phyloP scores from a whole-genome alignment of 2,888 invertebrate species.

The Rhodophaea formosa region DNA sequence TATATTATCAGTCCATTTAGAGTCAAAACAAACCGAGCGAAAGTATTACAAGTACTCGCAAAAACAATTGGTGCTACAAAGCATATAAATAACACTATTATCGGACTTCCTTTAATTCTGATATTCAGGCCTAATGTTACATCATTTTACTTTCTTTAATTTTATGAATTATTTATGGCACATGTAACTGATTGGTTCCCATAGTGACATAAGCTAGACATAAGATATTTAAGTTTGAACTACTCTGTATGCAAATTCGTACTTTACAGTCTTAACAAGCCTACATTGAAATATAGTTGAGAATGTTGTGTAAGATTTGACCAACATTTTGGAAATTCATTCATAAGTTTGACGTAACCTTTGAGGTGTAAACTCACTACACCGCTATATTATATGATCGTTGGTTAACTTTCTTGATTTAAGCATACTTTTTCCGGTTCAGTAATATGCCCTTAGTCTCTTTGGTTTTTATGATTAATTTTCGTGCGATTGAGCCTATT shows the following conservation, averaged over 20 bases:
- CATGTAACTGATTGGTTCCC: background rate
- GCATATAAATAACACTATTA: slow-evolving; percentile 7
- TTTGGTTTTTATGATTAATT: no score
- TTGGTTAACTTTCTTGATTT: no score
- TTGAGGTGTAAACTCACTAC: no score
- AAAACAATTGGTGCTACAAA: background rate
- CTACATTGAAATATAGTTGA: background rate
- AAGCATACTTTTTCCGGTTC: no score
- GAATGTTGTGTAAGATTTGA: background rate
- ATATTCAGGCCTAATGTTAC: background rate
- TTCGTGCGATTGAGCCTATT: no score
- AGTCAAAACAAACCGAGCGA: slow-evolving; percentile 5
- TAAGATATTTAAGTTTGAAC: background rate
- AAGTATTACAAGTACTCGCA: background rate
- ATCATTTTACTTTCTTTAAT: background rate
- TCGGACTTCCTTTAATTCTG: background rate
- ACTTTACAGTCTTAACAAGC: background rate
- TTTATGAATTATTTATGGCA: background rate
- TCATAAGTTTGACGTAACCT: background rate
- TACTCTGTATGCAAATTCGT: background rate
- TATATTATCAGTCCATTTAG: slow-evolving; percentile 12
- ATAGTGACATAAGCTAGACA: background rate
- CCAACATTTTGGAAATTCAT: background rate
- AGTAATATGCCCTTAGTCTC: no score
- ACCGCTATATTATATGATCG: no score